phyloP scores from a whole-genome alignment of 2,888 invertebrate species.

The Timema podura region DNA sequence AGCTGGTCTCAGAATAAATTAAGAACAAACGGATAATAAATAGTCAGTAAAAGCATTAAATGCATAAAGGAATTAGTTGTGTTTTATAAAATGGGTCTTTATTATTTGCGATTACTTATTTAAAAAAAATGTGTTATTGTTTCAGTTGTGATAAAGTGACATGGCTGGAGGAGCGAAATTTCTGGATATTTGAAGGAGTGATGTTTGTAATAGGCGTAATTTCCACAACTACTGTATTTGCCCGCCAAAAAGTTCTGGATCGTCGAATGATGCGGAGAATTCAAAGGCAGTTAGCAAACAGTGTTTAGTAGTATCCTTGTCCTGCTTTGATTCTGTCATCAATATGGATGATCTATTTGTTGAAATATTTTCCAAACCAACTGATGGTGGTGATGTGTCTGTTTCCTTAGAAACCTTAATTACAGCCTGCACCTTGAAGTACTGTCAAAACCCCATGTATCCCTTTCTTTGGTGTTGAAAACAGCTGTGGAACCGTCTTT shows the following conservation, averaged over 20 bases:
- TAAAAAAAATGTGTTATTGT: constrained; percentile 34
- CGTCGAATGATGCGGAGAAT: constrained; percentile 63
- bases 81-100: no score
- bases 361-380: constrained; percentile 37
- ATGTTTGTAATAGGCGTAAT: constrained; percentile 61
- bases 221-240: constrained; percentile 61
- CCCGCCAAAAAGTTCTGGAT: constrained; percentile 63
- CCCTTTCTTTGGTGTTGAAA: constrained; percentile 47
- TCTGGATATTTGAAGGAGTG: constrained; percentile 75
- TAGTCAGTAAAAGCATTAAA: no score
- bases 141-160: constrained; percentile 80
- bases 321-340: not conserved
- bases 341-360: constrained; percentile 41
- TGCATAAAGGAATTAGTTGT: no score
- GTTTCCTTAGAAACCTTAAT: constrained; percentile 61
- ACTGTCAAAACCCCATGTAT: constrained; percentile 49
- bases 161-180: constrained; percentile 77
- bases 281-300: constrained; percentile 66
- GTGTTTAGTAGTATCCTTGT: constrained; percentile 37
- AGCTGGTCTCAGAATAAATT: no score
- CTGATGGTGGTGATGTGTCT: constrained; percentile 34
- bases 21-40: no score
- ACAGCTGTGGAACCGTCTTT: constrained; percentile 19
- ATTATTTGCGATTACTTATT: not conserved
- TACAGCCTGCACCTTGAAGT: constrained; percentile 58